These are phyloP conservation scores for Meteorus sp. DNA, from an alignment of 1,140 invertebrate genomes.

Conservation along the genomic window DNA sequence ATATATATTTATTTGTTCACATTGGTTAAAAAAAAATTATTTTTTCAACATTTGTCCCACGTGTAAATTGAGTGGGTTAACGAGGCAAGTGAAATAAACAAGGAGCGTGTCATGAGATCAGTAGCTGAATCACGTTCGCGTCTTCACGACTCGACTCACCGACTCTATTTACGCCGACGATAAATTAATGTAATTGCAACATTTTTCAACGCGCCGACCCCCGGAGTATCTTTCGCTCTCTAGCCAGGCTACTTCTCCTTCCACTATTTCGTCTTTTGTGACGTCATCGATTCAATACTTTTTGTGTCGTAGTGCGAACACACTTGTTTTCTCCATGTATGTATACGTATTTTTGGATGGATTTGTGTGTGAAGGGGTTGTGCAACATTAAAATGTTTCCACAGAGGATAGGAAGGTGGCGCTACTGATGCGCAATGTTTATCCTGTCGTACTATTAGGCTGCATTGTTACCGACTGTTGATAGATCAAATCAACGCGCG, in stretches of 20 bases:
- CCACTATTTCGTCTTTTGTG: slow-evolving; percentile 56
- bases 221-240: too few relatives aligned
- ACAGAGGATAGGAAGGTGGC: slow-evolving; percentile 3
- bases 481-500: too few relatives aligned
- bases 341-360: too few relatives aligned
- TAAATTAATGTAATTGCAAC: slow-evolving; percentile 49
- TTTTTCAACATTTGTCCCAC: background rate
- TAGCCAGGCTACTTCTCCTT: slow-evolving; percentile 33
- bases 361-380: too few relatives aligned
- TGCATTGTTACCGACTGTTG: background rate
- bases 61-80: slow-evolving; percentile 12
- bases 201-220: slow-evolving; percentile 51
- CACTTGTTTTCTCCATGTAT: slow-evolving; percentile 1
- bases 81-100: slow-evolving; percentile 5
- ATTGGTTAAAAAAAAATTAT: background rate
- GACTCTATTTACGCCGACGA: slow-evolving; percentile 37
- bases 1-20: background rate
- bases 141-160: slow-evolving; percentile 17
- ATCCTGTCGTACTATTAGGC: too few relatives aligned
- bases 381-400: too few relatives aligned
- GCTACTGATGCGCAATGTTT: background rate
- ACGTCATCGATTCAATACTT: slow-evolving; percentile 61
- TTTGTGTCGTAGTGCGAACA: slow-evolving; percentile 36
- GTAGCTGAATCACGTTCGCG: slow-evolving; percentile 14
- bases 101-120: slow-evolving; percentile 11